Conservation (phyloP, 2,113 vertebrate species). For the Hassar affinis region DNA sequence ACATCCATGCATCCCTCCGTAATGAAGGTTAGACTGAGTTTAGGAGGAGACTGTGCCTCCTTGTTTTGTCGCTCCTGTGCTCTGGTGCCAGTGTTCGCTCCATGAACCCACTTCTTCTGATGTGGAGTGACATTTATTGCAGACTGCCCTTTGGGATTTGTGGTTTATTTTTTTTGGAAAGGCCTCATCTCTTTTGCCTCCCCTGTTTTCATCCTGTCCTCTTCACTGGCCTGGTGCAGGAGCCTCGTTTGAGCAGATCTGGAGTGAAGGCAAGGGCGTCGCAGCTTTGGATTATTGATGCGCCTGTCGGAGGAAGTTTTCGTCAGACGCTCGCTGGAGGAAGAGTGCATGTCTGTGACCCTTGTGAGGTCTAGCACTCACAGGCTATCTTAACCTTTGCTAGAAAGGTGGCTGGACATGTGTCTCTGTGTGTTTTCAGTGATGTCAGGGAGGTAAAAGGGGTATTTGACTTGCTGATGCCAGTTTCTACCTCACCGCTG, state of each 20-base stretch:
- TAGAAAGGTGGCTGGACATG: conserved; percentile 6
- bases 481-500: conserved; percentile 25
- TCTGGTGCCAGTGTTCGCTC: conserved; percentile 46
- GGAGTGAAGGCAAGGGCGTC: conserved; percentile 55
- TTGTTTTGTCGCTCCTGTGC: background rate
- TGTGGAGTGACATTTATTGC: conserved; percentile 62
- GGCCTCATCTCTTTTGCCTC: conserved; percentile 34
- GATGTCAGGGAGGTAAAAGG: conserved; percentile 27
- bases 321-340: conserved; percentile 53
- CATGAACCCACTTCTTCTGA: conserved; percentile 44
- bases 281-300: conserved; percentile 75
- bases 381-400: conserved; percentile 43
- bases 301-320: conserved; percentile 69
- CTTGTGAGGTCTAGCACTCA: conserved; percentile 39
- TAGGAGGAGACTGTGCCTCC: background rate
- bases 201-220: conserved; percentile 1
- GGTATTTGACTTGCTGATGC: conserved; percentile 15
- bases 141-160: conserved; percentile 59
- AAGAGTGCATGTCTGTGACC: conserved; percentile 42
- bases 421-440: conserved; percentile 11
- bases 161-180: conserved; percentile 47
- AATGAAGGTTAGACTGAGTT: conserved; percentile 48
- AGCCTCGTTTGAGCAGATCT: conserved; percentile 52
- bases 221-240: conserved; percentile 27
- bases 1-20: conserved; percentile 30